phyloP scores from a whole-genome alignment of 2,888 invertebrate species.

The Masnerella sp. region DNA sequence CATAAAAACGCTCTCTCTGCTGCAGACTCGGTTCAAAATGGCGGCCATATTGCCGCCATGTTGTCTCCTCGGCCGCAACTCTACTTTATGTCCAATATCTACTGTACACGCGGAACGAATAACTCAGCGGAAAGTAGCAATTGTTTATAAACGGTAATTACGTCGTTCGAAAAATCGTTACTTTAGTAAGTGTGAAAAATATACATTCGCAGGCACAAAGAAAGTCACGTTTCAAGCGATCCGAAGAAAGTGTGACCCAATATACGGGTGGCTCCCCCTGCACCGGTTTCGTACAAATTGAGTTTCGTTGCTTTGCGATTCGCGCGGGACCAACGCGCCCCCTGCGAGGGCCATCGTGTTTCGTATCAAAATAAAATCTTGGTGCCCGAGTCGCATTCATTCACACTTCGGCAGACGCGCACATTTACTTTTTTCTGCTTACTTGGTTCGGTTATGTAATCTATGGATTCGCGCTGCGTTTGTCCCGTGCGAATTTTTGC shows the following conservation, averaged over 20 bases:
- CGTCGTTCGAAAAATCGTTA: slow-evolving; percentile 46
- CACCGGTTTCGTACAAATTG: slow-evolving; percentile 50
- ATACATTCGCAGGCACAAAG: slow-evolving; percentile 61
- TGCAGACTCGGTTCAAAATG: not conserved
- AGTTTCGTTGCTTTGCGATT: slow-evolving; percentile 46
- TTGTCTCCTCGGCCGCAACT: not conserved
- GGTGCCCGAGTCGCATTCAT: slow-evolving; percentile 10
- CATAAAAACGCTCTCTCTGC: slow-evolving; percentile 44
- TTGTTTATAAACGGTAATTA: slow-evolving; percentile 48
- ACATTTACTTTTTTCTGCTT: slow-evolving; percentile 1
- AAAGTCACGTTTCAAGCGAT: slow-evolving; percentile 61
- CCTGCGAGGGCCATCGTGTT: not conserved
- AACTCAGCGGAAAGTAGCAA: slow-evolving; percentile 45
- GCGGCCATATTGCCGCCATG: not conserved
- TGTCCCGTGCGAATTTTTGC: slow-evolving; percentile 28
- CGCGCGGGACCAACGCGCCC: slow-evolving; percentile 42
- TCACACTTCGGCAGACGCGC: slow-evolving; percentile 16
- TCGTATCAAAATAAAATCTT: slow-evolving; percentile 49
- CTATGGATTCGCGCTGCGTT: slow-evolving; percentile 14
- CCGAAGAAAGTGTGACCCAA: slow-evolving; percentile 55
- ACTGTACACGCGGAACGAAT: slow-evolving; percentile 46
- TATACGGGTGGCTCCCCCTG: slow-evolving; percentile 35
- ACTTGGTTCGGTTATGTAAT: slow-evolving; percentile 16
- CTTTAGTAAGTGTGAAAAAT: slow-evolving; percentile 60
- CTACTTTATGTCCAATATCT: slow-evolving; percentile 52